A percentile compares a stretch with the other conserved stretches of the same genome.
Evolutionary conservation across 2,113 vertebrate species (phyloP).

Genomic region (Hemichromis elongatus): DNA sequence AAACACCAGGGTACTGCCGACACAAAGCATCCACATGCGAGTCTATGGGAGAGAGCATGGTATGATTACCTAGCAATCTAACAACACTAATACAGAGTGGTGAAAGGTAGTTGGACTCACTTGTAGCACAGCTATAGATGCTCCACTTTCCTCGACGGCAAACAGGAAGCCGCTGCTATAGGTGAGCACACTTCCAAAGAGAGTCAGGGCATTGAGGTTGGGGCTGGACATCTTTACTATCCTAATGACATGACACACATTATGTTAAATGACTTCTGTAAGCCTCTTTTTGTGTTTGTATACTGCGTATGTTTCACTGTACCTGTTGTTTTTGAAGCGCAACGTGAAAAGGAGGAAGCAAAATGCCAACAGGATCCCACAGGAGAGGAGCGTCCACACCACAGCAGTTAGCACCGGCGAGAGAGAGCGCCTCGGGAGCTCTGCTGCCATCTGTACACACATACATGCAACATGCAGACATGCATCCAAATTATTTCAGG

Average conservation of each 20-base stretch:
- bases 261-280: not conserved
- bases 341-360: conserved; percentile 89
- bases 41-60: conserved; percentile 60
- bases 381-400: conserved; percentile 85
- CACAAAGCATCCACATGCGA: conserved; percentile 83
- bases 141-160: conserved; percentile 74
- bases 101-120: conserved; percentile 39
- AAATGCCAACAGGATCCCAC: conserved; percentile 81
- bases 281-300: not conserved
- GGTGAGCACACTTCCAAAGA: conserved; percentile 86
- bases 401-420: conserved; percentile 77
- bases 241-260: conserved; percentile 62
- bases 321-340: conserved; percentile 94
- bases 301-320: not conserved
- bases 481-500: not conserved
- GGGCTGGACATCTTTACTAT: conserved; percentile 99
- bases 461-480: conserved; percentile 22
- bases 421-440: conserved; percentile 43
- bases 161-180: conserved; percentile 91
- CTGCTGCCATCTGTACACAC: conserved; percentile 47
- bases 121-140: conserved; percentile 77
- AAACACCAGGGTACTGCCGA: conserved; percentile 88
- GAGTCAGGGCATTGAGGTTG: conserved; percentile 90
- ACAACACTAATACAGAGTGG: not conserved
- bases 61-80: not conserved